These are phyloP conservation scores for Chloromyia formosa DNA, from an alignment of 2,888 invertebrate species.

Conservation along the genomic window DNA sequence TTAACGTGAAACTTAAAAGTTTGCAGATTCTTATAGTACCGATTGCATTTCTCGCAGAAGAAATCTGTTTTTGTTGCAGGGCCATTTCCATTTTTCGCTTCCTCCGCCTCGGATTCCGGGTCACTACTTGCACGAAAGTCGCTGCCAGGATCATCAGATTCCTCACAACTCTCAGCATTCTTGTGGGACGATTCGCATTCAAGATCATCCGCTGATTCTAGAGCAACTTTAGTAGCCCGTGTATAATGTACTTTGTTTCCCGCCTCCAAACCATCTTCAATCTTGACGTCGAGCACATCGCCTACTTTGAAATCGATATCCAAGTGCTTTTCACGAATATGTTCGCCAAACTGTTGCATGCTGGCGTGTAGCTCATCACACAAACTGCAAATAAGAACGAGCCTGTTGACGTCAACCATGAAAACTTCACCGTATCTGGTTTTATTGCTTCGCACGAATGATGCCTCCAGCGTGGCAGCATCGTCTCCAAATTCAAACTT, in stretches of 20 bases:
- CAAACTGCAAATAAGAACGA: slow-evolving; percentile 9
- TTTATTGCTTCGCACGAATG: neutral
- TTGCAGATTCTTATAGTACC: slow-evolving; percentile 8
- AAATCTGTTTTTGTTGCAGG: neutral
- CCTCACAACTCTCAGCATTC: neutral
- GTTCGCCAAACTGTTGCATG: slow-evolving; percentile 15
- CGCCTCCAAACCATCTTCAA: neutral
- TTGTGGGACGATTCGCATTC: neutral
- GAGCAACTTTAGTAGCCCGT: too few relatives aligned
- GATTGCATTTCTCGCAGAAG: slow-evolving; percentile 16
- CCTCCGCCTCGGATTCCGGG: too few relatives aligned
- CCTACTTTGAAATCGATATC: neutral
- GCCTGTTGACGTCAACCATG: neutral
- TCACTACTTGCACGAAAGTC: neutral
- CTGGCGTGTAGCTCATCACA: neutral
- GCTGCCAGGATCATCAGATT: neutral
- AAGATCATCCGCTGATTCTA: neutral
- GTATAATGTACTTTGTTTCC: too few relatives aligned
- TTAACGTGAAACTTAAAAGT: neutral
- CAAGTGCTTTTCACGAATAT: neutral
- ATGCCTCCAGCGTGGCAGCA: neutral
- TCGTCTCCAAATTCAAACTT: too few relatives aligned
- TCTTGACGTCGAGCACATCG: neutral
- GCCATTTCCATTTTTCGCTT: too few relatives aligned
- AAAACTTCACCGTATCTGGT: slow-evolving; percentile 27